phyloP scores from a whole-genome alignment of 2,888 invertebrate genomes.

The Syrphus vitripennis region DNA sequence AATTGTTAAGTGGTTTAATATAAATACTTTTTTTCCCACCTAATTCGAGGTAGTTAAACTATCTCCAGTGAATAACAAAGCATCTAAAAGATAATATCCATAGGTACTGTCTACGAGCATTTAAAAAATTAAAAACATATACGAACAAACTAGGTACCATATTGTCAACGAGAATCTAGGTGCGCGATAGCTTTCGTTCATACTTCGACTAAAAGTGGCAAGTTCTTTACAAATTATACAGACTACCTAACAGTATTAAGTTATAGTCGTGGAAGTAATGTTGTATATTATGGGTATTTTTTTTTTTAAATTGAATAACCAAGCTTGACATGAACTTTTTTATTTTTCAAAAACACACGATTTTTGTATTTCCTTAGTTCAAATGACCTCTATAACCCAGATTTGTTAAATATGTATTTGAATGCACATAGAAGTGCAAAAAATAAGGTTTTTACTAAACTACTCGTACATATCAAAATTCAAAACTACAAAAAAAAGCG shows the following conservation, averaged over 20 bases:
- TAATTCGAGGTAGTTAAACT: neutral
- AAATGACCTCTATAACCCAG: too few species aligned
- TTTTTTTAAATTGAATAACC: too few species aligned
- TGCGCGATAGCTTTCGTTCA: neutral
- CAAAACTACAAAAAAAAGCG: too few species aligned
- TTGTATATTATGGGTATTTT: neutral
- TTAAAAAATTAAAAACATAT: neutral
- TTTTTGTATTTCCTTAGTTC: too few species aligned
- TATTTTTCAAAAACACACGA: too few species aligned
- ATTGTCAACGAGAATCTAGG: conserved; percentile 32
- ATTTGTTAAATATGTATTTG: too few species aligned
- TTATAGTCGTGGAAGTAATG: neutral
- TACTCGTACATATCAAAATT: too few species aligned
- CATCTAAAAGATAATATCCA: conserved; percentile 39
- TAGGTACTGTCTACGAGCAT: neutral
- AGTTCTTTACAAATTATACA: neutral
- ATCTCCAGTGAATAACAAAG: neutral
- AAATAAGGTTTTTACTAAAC: too few species aligned
- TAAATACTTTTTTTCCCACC: neutral
- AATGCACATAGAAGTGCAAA: too few species aligned
- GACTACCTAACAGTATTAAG: neutral
- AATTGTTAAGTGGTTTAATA: neutral
- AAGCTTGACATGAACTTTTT: too few species aligned
- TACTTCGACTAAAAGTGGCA: neutral
- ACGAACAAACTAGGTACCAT: too few species aligned